Percentiles rank a stretch among this genome's conserved stretches.
These are phyloP conservation scores for Embidobia sp. DNA, from an alignment of 2,888 invertebrate genomes.

Conservation along the genomic window DNA sequence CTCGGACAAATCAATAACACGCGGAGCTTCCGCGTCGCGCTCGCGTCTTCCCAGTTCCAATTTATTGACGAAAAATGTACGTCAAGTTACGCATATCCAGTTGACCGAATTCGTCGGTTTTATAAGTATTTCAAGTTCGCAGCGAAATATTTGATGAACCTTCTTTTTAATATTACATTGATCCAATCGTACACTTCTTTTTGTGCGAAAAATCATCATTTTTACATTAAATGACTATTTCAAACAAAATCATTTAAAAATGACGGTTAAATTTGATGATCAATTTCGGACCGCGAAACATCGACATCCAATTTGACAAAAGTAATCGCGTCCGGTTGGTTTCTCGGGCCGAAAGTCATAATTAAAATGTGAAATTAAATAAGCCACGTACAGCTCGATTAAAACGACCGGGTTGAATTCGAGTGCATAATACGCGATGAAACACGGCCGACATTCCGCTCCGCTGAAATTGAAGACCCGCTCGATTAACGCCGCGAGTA, in stretches of 20 bases:
- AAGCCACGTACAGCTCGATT: conserved; percentile 37
- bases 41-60: conserved; percentile 17
- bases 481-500: conserved; percentile 54
- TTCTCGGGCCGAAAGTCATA: conserved; percentile 33
- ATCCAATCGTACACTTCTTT: no score
- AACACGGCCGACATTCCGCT: conserved; percentile 33
- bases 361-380: conserved; percentile 59
- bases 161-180: no score
- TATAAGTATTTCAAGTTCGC: conserved; percentile 13
- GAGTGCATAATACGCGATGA: conserved; percentile 23
- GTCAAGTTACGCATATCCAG: background rate
- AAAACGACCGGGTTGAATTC: conserved; percentile 34
- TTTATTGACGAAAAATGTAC: background rate
- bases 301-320: conserved; percentile 3
- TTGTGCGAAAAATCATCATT: no score
- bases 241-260: background rate
- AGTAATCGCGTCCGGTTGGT: conserved; percentile 29
- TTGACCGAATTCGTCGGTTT: background rate
- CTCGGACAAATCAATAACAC: conserved; percentile 54
- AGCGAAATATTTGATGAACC: conserved; percentile 4
- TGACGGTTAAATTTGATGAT: background rate
- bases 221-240: no score
- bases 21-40: conserved; percentile 40
- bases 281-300: no score
- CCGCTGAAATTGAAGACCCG: conserved; percentile 41